Evolutionary conservation across 37 sponge, comb jelly and placozoan genomes (phyloP).

Genomic region (Halisarca cf. caerulea): DNA sequence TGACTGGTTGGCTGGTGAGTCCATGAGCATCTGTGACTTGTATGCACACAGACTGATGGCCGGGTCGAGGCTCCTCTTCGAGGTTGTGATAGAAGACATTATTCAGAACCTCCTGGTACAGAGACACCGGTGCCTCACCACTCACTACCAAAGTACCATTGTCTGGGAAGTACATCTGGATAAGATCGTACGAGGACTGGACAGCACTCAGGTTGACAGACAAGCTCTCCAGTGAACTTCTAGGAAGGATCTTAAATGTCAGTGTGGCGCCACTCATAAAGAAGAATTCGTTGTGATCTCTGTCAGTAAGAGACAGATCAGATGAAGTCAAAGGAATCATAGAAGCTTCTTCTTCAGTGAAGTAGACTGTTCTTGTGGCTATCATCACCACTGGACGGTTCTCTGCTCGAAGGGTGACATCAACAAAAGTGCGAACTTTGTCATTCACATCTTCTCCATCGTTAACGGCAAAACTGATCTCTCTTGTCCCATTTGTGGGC

Average conservation of each 20-base stretch:
- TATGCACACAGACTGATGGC: conserved; percentile 39
- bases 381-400: conserved; percentile 66
- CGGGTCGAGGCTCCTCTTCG: conserved; percentile 68
- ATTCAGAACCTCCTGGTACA: conserved; percentile 55
- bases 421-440: conserved; percentile 38
- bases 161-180: conserved; percentile 42
- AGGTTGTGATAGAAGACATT: conserved; percentile 69
- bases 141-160: conserved; percentile 51
- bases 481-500: conserved; percentile 71
- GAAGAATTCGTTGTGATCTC: conserved; percentile 87
- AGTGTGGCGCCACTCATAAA: conserved; percentile 62
- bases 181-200: not conserved
- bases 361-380: conserved; percentile 13
- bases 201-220: conserved; percentile 49
- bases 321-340: conserved; percentile 52
- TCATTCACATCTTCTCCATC: conserved; percentile 66
- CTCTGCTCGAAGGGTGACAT: conserved; percentile 60
- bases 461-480: conserved; percentile 62
- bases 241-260: conserved; percentile 51
- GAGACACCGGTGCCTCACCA: conserved; percentile 56
- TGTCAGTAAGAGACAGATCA: conserved; percentile 67
- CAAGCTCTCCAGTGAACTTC: conserved; percentile 45
- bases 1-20: conserved; percentile 54
- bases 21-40: conserved; percentile 72
- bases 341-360: conserved; percentile 46